These are phyloP conservation scores for Philonicus albiceps DNA, from an alignment of 2,888 invertebrate species.

Conservation along the genomic window DNA sequence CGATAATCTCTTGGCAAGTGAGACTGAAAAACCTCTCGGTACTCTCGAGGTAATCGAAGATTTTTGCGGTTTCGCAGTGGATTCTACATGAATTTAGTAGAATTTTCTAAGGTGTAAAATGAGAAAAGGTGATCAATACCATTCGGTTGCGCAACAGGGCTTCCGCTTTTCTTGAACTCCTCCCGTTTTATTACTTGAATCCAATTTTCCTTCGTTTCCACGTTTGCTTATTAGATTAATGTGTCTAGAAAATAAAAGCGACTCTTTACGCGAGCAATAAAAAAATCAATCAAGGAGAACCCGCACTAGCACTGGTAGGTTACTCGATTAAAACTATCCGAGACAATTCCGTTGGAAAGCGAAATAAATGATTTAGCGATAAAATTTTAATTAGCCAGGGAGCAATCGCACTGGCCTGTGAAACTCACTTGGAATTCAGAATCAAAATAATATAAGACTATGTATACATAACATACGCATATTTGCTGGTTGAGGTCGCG, in stretches of 20 bases:
- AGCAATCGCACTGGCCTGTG: background rate
- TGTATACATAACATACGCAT: background rate
- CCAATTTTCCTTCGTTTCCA: background rate
- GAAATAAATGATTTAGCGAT: background rate
- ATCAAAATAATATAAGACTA: background rate
- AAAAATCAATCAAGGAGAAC: background rate
- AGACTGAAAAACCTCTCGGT: background rate
- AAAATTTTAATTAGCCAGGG: background rate
- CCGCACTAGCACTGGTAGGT: background rate
- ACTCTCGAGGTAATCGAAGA: background rate
- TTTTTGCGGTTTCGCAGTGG: background rate
- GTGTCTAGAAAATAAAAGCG: background rate
- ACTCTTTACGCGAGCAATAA: background rate
- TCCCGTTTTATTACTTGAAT: background rate
- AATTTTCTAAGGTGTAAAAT: conserved; percentile 16
- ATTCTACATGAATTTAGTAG: conserved; percentile 18
- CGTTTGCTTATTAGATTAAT: background rate
- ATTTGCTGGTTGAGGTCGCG: background rate
- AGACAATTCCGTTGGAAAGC: background rate
- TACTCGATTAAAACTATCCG: background rate
- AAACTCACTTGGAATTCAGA: background rate
- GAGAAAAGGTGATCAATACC: conserved; percentile 5
- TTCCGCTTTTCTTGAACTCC: background rate
- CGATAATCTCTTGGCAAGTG: background rate
- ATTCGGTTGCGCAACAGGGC: background rate